Evolutionary conservation across 2,113 vertebrate genomes (phyloP).

Genomic region (Varanus komodoensis): DNA sequence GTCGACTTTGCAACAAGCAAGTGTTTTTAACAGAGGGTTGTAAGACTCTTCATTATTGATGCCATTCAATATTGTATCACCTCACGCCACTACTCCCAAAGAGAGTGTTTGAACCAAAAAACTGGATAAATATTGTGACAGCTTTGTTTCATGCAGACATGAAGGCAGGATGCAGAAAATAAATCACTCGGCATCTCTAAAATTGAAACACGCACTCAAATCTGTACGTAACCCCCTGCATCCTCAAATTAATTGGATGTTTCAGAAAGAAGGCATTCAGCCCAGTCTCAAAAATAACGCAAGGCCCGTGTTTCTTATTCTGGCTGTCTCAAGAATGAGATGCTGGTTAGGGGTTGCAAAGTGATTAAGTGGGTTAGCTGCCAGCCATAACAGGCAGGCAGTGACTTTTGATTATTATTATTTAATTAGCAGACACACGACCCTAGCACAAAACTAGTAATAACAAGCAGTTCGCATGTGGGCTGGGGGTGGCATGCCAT

Average conservation of each 20-base stretch:
- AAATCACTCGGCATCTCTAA: slow-evolving; percentile 49
- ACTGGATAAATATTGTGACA: slow-evolving; percentile 71
- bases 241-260: slow-evolving; percentile 51
- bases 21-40: slow-evolving; percentile 48
- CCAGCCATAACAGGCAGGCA: background rate
- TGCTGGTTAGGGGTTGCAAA: slow-evolving; percentile 42
- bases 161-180: slow-evolving; percentile 30
- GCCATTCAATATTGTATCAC: slow-evolving; percentile 23
- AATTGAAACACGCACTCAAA: slow-evolving; percentile 51
- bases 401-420: background rate
- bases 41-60: slow-evolving; percentile 39
- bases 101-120: slow-evolving; percentile 49
- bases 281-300: slow-evolving; percentile 43
- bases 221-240: slow-evolving; percentile 40
- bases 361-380: slow-evolving; percentile 41
- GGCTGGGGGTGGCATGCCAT: background rate
- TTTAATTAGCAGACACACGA: background rate
- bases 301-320: slow-evolving; percentile 45
- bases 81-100: background rate
- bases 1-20: slow-evolving; percentile 36
- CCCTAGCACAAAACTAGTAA: background rate
- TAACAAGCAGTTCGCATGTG: background rate
- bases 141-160: slow-evolving; percentile 65
- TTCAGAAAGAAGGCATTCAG: slow-evolving; percentile 11
- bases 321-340: slow-evolving; percentile 42